Percentiles rank a stretch among this genome's conserved stretches.
These are phyloP conservation scores for Rhopalosiphum nymphaeae DNA, from an alignment of 2,888 invertebrate genomes.

Conservation along the genomic window DNA sequence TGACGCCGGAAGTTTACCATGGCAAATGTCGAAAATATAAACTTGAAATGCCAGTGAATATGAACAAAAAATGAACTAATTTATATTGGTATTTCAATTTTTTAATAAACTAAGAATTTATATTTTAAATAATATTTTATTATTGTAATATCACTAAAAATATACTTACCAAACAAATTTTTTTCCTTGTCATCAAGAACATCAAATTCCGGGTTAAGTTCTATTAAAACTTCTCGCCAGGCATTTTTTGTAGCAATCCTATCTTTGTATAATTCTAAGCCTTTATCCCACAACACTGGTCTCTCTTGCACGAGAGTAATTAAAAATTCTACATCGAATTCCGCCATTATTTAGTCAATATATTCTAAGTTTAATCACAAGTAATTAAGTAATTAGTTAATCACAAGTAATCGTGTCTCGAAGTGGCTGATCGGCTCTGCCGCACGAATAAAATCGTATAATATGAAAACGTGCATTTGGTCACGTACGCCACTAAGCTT, in stretches of 20 bases:
- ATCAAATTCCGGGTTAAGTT: constrained; percentile 53
- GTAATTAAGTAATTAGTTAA: neutral
- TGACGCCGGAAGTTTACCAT: constrained; percentile 63
- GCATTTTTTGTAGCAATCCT: constrained; percentile 66
- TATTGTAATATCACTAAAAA: constrained; percentile 49
- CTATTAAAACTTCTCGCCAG: constrained; percentile 63
- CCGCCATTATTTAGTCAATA: constrained; percentile 49
- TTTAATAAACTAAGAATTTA: constrained; percentile 39
- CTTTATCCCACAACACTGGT: constrained; percentile 66
- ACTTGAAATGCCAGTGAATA: constrained; percentile 51
- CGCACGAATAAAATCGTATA: constrained; percentile 60
- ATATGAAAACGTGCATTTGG: constrained; percentile 65
- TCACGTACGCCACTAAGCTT: constrained; percentile 65
- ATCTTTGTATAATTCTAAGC: constrained; percentile 66
- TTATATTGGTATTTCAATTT: constrained; percentile 40
- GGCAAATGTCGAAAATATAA: constrained; percentile 66
- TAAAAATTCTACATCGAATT: constrained; percentile 62
- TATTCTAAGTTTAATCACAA: constrained; percentile 46
- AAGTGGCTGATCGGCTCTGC: constrained; percentile 22
- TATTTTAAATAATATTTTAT: constrained; percentile 54
- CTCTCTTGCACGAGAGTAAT: constrained; percentile 65
- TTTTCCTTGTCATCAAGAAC: constrained; percentile 53
- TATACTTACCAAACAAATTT: constrained; percentile 51
- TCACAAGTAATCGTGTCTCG: constrained; percentile 25
- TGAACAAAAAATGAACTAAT: constrained; percentile 33